Evolutionary conservation across 37 sponge, comb jelly and placozoan genomes (phyloP).

Genomic region (Oscarella lobularis): DNA sequence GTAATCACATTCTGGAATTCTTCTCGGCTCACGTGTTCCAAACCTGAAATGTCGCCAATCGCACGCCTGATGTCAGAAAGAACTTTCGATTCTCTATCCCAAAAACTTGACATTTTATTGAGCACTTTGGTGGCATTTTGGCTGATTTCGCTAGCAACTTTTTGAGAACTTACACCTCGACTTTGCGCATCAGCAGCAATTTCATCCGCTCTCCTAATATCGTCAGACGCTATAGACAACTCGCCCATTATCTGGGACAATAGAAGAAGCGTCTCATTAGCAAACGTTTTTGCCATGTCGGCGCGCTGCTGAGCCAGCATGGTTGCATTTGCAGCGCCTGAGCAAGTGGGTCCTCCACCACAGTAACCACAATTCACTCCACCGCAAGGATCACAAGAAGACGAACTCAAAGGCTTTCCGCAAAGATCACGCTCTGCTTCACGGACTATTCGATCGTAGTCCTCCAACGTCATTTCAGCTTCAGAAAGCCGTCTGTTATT

Average conservation of each 20-base stretch:
- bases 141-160: too few species aligned
- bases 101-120: background rate
- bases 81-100: background rate
- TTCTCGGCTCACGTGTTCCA: too few species aligned
- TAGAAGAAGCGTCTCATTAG: background rate
- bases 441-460: background rate
- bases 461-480: background rate
- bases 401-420: background rate
- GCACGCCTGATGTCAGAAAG: background rate
- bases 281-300: background rate
- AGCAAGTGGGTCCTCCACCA: background rate
- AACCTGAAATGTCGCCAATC: background rate
- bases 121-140: too few species aligned
- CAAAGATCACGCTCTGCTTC: background rate
- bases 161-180: background rate
- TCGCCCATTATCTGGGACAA: background rate
- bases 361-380: background rate
- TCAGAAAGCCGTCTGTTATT: background rate
- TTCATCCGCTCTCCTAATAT: background rate
- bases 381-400: background rate
- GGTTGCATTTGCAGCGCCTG: background rate
- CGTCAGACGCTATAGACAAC: background rate
- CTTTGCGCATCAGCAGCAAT: background rate
- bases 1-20: too few species aligned
- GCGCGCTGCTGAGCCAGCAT: background rate